These are phyloP conservation scores for Corvus hawaiiensis DNA, from an alignment of 2,113 vertebrate species.

Conservation along the genomic window DNA sequence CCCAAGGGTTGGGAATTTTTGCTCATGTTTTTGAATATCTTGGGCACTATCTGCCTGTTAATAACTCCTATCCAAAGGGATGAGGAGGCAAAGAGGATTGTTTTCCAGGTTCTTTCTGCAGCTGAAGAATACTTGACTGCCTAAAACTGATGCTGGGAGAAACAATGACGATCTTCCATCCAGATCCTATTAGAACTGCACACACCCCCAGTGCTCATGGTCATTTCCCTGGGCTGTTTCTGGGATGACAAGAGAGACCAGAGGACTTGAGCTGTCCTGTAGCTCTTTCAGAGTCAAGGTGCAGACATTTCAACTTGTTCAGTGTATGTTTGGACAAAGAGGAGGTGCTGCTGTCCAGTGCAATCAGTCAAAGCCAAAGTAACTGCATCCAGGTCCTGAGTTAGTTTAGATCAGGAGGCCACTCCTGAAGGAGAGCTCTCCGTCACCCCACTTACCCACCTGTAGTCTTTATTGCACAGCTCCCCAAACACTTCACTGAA, in stretches of 20 bases:
- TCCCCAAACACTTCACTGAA: not conserved
- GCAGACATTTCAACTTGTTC: not conserved
- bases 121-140: not conserved
- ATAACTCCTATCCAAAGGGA: not conserved
- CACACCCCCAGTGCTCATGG: fast-evolving
- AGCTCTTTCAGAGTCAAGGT: not conserved
- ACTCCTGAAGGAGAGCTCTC: not conserved
- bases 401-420: not conserved
- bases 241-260: not conserved
- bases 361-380: not conserved
- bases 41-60: not conserved
- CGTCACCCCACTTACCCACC: not conserved
- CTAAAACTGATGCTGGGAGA: not conserved
- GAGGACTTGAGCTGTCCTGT: not conserved
- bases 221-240: not conserved
- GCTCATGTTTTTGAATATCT: not conserved
- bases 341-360: not conserved
- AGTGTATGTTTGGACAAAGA: not conserved
- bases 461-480: not conserved
- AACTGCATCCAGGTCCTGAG: not conserved
- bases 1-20: not conserved
- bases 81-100: not conserved
- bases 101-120: not conserved
- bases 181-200: not conserved
- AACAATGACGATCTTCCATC: not conserved